Evolutionary conservation across 2,797 vertebrate genomes (phyloP).

Genomic region (Phrynocephalus guinanensis): DNA sequence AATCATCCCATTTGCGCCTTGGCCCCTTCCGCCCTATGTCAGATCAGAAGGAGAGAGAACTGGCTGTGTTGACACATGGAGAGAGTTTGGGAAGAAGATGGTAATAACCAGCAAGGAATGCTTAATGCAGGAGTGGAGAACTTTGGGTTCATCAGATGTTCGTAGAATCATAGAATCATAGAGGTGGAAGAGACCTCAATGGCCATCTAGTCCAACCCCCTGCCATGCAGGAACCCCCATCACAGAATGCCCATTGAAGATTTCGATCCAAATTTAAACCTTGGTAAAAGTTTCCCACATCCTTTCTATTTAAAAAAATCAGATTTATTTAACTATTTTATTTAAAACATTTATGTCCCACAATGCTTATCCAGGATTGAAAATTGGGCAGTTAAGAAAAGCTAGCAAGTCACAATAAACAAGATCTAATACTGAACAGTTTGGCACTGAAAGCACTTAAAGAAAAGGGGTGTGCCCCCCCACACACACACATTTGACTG

Average conservation of each 20-base stretch:
- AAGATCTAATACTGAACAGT: background rate
- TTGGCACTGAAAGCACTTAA: background rate
- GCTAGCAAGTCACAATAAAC: background rate
- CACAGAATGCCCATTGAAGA: too few species aligned
- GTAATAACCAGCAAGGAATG: background rate
- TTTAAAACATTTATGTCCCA: too few species aligned
- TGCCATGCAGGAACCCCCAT: too few species aligned
- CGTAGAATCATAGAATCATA: too few species aligned
- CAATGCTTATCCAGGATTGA: too few species aligned
- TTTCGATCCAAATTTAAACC: background rate
- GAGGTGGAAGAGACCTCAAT: too few species aligned
- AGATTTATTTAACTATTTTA: too few species aligned
- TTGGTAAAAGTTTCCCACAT: background rate
- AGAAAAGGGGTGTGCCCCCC: background rate
- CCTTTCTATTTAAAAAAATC: background rate
- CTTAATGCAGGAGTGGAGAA: background rate
- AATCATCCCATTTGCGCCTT: constrained; percentile 44
- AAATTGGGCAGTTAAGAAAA: background rate
- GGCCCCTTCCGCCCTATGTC: background rate
- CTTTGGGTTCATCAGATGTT: background rate
- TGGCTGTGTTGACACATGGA: background rate
- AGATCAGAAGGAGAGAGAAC: background rate
- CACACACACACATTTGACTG: background rate
- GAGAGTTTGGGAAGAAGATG: background rate
- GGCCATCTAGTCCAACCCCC: too few species aligned